Evolutionary conservation across 2,797 vertebrate genomes (phyloP).

Genomic region (Urophycis tenuis): DNA sequence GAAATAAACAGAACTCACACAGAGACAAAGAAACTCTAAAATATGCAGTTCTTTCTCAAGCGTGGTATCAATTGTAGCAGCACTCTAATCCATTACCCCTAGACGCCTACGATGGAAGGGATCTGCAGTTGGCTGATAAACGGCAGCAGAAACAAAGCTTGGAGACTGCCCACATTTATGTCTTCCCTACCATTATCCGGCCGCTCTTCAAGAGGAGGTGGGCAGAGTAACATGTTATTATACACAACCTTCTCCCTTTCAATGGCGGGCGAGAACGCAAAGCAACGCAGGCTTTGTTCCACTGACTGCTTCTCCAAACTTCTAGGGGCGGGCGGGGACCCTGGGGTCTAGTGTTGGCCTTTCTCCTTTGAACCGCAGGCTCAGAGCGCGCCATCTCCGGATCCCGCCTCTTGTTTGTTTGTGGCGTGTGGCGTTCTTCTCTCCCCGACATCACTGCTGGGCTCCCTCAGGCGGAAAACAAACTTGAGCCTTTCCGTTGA

Average conservation of each 20-base stretch:
- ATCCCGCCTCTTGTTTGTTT: neutral
- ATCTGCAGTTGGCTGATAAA: constrained; percentile 71
- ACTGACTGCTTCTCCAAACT: neutral
- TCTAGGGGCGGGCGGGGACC: neutral
- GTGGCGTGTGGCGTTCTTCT: neutral
- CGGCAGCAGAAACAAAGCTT: constrained; percentile 65
- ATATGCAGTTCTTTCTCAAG: constrained; percentile 60
- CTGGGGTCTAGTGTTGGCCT: neutral
- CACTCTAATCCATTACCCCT: constrained; percentile 66
- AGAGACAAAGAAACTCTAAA: constrained; percentile 60
- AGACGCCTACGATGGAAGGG: constrained; percentile 64
- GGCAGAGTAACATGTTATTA: constrained; percentile 34
- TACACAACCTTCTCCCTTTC: constrained; percentile 30
- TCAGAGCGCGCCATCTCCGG: neutral
- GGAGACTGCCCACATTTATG: constrained; percentile 62
- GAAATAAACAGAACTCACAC: constrained; percentile 53
- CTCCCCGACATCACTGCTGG: constrained; percentile 11
- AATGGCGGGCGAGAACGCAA: constrained; percentile 31
- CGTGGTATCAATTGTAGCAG: constrained; percentile 63
- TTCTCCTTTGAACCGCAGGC: neutral
- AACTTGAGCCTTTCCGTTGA: constrained; percentile 5
- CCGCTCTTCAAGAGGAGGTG: constrained; percentile 36
- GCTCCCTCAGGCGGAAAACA: constrained; percentile 41
- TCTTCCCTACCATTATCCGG: constrained; percentile 48
- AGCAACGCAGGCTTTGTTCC: neutral